A percentile compares a stretch with the other conserved stretches of the same genome.
Conservation (phyloP, 2,113 vertebrate genomes). For the Stegastes partitus region DNA sequence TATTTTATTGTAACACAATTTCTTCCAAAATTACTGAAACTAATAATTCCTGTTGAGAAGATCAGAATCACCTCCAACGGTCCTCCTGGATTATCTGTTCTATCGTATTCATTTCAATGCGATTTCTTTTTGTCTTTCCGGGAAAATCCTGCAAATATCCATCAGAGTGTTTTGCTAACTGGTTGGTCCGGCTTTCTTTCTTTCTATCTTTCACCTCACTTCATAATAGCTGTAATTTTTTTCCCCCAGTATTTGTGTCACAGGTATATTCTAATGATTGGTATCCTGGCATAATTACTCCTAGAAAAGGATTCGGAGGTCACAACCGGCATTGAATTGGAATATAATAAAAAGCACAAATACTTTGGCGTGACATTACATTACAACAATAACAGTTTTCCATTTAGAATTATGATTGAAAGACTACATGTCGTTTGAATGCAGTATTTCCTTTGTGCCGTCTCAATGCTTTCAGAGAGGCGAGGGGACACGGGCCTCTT, state of each 20-base stretch:
- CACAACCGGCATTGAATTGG: background rate
- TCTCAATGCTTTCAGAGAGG: slow-evolving; percentile 5
- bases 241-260: background rate
- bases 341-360: slow-evolving; percentile 19
- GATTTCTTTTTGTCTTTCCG: background rate
- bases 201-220: slow-evolving; percentile 10
- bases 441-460: slow-evolving; percentile 11
- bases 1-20: background rate
- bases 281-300: slow-evolving; percentile 30
- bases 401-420: slow-evolving; percentile 15
- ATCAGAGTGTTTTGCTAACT: background rate
- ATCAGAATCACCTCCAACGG: background rate
- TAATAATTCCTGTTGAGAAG: background rate
- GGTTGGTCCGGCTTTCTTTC: background rate
- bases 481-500: background rate
- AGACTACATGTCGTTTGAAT: slow-evolving; percentile 26
- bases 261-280: slow-evolving; percentile 12
- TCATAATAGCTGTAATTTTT: slow-evolving; percentile 5
- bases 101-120: background rate
- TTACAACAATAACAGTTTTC: slow-evolving; percentile 31
- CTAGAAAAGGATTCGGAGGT: slow-evolving; percentile 7
- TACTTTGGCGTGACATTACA: slow-evolving; percentile 27
- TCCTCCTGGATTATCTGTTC: too few relatives aligned
- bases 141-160: background rate
- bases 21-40: background rate